Conservation (phyloP, 2,888 invertebrate genomes). For the Spialia ferax region DNA sequence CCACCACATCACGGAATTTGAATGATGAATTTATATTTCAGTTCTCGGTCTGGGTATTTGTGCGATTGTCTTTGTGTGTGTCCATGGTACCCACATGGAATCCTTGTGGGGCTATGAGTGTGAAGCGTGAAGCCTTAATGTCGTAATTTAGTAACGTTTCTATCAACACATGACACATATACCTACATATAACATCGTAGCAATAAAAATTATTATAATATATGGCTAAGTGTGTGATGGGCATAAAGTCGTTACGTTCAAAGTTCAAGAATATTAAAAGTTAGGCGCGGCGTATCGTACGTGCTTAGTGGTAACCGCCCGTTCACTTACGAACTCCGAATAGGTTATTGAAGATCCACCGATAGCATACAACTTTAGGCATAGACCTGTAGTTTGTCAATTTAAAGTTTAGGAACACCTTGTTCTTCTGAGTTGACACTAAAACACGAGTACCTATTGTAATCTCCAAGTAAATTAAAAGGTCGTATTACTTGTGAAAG, state of each 20-base stretch:
- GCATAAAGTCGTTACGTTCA: neutral
- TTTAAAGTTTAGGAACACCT: neutral
- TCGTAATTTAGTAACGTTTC: no score
- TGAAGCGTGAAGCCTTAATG: no score
- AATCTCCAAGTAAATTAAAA: neutral
- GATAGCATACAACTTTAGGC: neutral
- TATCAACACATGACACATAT: no score
- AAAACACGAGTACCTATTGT: neutral
- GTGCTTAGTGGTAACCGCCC: neutral
- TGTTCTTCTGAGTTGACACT: neutral
- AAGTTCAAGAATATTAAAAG: constrained; percentile 5
- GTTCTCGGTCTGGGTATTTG: no score
- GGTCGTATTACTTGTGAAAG: neutral
- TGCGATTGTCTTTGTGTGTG: no score
- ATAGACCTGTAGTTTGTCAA: neutral
- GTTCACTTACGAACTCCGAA: neutral
- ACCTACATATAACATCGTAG: no score
- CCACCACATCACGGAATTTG: no score
- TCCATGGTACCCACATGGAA: no score
- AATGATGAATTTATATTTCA: no score
- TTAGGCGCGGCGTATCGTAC: neutral
- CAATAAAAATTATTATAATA: no score
- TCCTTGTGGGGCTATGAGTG: no score
- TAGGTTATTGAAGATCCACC: constrained; percentile 2
- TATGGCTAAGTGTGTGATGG: neutral